phyloP scores from a whole-genome alignment of 2,888 invertebrate species.

The Achlya flavicornis region DNA sequence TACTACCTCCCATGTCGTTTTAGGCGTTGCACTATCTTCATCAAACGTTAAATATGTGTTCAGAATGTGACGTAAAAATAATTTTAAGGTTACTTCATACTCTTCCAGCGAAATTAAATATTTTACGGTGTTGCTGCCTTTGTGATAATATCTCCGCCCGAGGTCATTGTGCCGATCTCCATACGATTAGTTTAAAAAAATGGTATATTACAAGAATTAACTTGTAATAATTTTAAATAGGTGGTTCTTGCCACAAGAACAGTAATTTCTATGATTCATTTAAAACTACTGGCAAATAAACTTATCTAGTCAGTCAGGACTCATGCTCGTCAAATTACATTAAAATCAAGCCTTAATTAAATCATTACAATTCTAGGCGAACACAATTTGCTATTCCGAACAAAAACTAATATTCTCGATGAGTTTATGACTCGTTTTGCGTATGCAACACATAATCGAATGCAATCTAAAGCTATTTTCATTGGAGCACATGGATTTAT shows the following conservation, averaged over 20 bases:
- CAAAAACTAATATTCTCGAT: conserved; percentile 8
- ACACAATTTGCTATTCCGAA: neutral
- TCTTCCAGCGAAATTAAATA: conserved; percentile 51
- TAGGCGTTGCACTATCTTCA: conserved; percentile 14
- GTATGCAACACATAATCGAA: neutral
- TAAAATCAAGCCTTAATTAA: neutral
- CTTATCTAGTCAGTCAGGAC: too few species aligned
- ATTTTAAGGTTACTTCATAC: conserved; percentile 42
- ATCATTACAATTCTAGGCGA: neutral
- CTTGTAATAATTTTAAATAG: conserved; percentile 24
- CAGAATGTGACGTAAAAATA: conserved; percentile 20
- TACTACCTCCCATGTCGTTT: conserved; percentile 11
- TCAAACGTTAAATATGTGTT: conserved; percentile 19
- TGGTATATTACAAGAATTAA: conserved; percentile 38
- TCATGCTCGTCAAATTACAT: neutral
- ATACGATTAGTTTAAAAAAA: conserved; percentile 33
- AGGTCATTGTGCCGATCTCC: conserved; percentile 51
- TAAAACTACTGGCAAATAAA: neutral
- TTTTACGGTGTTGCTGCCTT: conserved; percentile 48
- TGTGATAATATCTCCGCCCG: conserved; percentile 56
- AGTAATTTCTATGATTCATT: neutral
- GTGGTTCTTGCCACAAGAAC: neutral
- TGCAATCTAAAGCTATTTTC: neutral
- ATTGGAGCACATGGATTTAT: neutral
- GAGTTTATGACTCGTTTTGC: conserved; percentile 9